Evolutionary conservation across 1,140 invertebrate genomes (phyloP), one percentile per base, ranked within the genome.

Genomic region (Ceratina japonica): DNA sequence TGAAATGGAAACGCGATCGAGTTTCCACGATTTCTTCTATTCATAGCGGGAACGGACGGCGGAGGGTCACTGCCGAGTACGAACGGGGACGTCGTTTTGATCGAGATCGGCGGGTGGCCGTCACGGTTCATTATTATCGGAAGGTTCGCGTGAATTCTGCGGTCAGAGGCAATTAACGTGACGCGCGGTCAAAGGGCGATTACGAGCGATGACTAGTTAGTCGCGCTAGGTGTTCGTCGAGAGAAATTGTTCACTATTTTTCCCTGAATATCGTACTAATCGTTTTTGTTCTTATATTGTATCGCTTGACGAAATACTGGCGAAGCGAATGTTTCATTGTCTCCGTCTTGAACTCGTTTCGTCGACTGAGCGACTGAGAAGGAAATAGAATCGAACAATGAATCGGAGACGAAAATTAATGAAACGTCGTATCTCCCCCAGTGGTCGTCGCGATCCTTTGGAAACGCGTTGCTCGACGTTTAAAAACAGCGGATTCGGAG

Each of bases 401-500:
- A 44, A 10, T 44, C 10, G 3, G 37, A 44, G 5, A 10, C n/a
- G n/a, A 44, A 44, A 44, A 44, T 44, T 44, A 44, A 44, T 44
- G 3, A 44, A 44, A 10, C 37, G 5, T 44, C 37, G 37, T 44
- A 44, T 44, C 10, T 8, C 37, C 5, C 10, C 37, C 10, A 10
- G 3, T 44, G 3, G 37, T 31, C 27, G 4, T 31, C 27, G 10
- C 16, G 22, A 5, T 62, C 24, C 15, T 16, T 0, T 7, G 3
- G 61, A n/a, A 62, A 64, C 79, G 78, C 16, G 78, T 71, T 44
- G 37, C 52, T 62, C 12, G 56, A 44, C 20, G 72, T 1, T 22
- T 70, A 75, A 65, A 78, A 71, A 69, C 10, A 73, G 68, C 74
- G 70, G 20, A 69, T 70, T 52, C 16, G 15, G 65, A 71, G 18